A percentile compares a stretch with the other conserved stretches of the same genome.
Conservation (phyloP, 2,113 vertebrate species). For the Mustelus asterias region DNA sequence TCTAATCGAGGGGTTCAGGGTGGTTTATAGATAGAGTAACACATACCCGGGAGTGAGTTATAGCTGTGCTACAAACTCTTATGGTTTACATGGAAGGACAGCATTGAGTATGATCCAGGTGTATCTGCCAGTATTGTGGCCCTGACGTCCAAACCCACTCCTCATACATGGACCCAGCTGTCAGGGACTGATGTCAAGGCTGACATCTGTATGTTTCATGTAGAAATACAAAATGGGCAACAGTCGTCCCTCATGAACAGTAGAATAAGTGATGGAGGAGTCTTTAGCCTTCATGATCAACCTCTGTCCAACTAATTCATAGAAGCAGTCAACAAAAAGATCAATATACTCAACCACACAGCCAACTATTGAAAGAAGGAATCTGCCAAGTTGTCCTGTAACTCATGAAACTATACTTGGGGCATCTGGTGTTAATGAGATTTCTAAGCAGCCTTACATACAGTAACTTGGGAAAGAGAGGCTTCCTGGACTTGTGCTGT, state of each 20-base stretch:
- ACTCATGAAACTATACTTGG: neutral
- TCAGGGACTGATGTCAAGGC: neutral
- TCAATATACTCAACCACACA: neutral
- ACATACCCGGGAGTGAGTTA: too few species aligned
- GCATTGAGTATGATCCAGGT: neutral
- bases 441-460: neutral
- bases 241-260: neutral
- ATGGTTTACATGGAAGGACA: neutral
- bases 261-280: neutral
- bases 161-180: too few species aligned
- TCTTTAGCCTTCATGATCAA: neutral
- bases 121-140: neutral
- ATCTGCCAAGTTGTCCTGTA: neutral
- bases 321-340: neutral
- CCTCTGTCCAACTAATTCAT: neutral
- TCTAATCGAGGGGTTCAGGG: too few species aligned
- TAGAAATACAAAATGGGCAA: neutral
- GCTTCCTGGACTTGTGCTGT: neutral
- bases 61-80: too few species aligned
- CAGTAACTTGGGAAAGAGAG: neutral
- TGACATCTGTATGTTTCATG: neutral
- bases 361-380: neutral
- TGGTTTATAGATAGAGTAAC: too few species aligned
- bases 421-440: neutral
- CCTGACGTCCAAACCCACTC: neutral